phyloP scores from a whole-genome alignment of 2,113 vertebrate genomes.

The Ibidorhyncha struthersii region DNA sequence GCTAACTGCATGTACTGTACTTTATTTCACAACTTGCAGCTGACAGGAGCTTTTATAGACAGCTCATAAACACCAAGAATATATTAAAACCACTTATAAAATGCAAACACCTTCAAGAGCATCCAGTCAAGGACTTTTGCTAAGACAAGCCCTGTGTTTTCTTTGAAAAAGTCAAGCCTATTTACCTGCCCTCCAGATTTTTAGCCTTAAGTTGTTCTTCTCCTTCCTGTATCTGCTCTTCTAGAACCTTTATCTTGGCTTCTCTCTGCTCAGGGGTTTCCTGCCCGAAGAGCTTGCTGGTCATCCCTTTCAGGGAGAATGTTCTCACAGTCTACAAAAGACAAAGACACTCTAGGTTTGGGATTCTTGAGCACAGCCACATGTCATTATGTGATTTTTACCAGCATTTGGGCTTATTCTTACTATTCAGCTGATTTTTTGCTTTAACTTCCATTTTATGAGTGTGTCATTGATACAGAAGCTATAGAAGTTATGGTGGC shows the following conservation, averaged over 20 bases:
- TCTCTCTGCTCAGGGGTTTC: constrained; percentile 94
- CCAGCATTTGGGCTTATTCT: not conserved
- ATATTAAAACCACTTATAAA: constrained; percentile 67
- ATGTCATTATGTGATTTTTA: not conserved
- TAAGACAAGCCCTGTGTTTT: constrained; percentile 4
- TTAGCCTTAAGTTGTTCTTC: constrained; percentile 88
- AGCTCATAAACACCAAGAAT: constrained; percentile 69
- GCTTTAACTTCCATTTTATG: not conserved
- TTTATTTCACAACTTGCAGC: constrained; percentile 68
- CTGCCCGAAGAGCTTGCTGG: constrained; percentile 95
- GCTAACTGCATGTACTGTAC: constrained; percentile 52
- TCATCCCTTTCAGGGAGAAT: constrained; percentile 96
- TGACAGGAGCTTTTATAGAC: constrained; percentile 69
- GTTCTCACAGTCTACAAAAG: constrained; percentile 86
- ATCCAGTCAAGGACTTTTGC: constrained; percentile 9
- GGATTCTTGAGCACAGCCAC: not conserved
- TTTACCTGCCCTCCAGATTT: constrained; percentile 90
- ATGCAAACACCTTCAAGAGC: constrained; percentile 55
- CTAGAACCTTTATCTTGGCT: constrained; percentile 87
- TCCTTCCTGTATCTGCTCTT: constrained; percentile 90
- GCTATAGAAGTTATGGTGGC: not conserved
- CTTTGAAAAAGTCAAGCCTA: not conserved
- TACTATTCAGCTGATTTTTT: not conserved
- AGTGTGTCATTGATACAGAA: not conserved
- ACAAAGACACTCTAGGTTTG: not conserved